Evolutionary conservation across 2,888 invertebrate species (phyloP).

Genomic region (Cephus nigrinus): DNA sequence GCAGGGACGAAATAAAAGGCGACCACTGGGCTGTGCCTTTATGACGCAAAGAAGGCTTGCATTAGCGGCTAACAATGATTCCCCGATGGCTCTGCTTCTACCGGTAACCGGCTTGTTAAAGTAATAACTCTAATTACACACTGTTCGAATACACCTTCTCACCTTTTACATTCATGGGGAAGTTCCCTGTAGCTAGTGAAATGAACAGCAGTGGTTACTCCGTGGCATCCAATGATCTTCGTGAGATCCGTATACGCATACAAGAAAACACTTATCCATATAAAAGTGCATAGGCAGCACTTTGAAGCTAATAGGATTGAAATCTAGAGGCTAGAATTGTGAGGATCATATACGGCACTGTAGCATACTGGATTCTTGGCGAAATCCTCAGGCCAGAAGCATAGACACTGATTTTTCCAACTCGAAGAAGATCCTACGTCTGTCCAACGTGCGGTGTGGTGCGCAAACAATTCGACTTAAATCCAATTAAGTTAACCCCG

Average conservation of each 20-base stretch:
- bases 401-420: neutral
- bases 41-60: slow-evolving; percentile 54
- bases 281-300: neutral
- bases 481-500: slow-evolving; percentile 61
- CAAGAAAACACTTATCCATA: too few species aligned
- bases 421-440: slow-evolving; percentile 2
- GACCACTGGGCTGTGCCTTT: slow-evolving; percentile 29
- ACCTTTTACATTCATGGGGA: slow-evolving; percentile 36
- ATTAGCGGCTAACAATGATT: slow-evolving; percentile 52
- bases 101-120: slow-evolving; percentile 55
- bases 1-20: neutral
- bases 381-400: neutral
- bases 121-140: slow-evolving; percentile 57
- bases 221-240: neutral
- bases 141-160: slow-evolving; percentile 51
- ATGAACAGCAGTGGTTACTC: neutral
- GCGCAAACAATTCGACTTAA: slow-evolving; percentile 58
- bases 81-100: slow-evolving; percentile 26
- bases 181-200: neutral
- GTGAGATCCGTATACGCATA: neutral
- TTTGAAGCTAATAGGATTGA: neutral
- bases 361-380: neutral
- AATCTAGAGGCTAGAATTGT: neutral
- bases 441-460: slow-evolving; percentile 27
- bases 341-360: neutral